Evolutionary conservation across 2,113 vertebrate species (phyloP).

Genomic region (Lasiurus borealis): DNA sequence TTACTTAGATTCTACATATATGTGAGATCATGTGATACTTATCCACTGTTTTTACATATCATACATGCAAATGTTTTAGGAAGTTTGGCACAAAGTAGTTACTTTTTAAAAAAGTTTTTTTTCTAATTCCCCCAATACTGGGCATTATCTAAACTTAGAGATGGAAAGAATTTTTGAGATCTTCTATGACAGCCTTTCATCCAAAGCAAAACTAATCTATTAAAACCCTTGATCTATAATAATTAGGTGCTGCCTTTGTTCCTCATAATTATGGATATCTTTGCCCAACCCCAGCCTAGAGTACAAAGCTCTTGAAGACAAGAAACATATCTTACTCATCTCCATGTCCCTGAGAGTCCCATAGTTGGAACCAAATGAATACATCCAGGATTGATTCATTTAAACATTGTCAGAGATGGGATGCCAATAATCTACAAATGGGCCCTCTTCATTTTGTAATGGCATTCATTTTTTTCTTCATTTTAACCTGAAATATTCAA

Average conservation of each 20-base stretch:
- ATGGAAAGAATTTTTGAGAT: slow-evolving; percentile 7
- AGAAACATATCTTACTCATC: not conserved
- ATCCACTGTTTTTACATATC: slow-evolving; percentile 15
- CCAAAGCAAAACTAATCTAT: not conserved
- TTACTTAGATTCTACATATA: too few species aligned
- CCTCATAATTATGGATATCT: not conserved
- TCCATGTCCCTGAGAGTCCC: not conserved
- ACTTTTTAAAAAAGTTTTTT: not conserved
- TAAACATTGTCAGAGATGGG: not conserved
- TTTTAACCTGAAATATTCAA: not conserved
- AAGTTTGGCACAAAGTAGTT: slow-evolving; percentile 27
- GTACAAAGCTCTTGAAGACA: not conserved
- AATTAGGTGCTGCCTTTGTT: not conserved
- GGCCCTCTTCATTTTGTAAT: not conserved
- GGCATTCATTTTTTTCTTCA: not conserved
- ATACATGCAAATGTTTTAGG: slow-evolving; percentile 16
- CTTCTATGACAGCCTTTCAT: not conserved
- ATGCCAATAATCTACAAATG: not conserved
- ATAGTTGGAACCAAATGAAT: not conserved
- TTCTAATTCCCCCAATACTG: not conserved
- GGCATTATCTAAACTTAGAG: not conserved
- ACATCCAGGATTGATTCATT: not conserved
- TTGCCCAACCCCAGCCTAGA: not conserved
- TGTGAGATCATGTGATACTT: too few species aligned
- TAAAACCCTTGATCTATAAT: not conserved